Conservation (phyloP, 2,888 invertebrate genomes). For the Odontothrips loti region DNA sequence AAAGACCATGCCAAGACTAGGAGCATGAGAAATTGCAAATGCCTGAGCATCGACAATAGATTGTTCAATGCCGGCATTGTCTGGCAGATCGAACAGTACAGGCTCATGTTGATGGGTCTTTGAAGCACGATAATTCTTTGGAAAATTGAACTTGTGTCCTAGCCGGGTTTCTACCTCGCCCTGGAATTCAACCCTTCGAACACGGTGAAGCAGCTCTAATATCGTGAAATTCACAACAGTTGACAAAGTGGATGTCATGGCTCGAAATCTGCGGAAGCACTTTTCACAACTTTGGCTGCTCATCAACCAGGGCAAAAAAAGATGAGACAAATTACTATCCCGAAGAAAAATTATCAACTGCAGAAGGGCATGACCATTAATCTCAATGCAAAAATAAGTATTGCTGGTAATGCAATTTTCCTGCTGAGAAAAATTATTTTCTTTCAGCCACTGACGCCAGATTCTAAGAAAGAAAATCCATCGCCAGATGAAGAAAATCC, state of each 20-base stretch:
- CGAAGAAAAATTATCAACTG: conserved; percentile 30
- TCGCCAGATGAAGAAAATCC: conserved; percentile 38
- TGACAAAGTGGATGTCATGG: conserved; percentile 9
- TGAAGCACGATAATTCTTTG: not conserved
- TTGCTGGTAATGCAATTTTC: conserved; percentile 39
- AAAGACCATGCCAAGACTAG: too few relatives aligned
- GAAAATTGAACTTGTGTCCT: conserved; percentile 4
- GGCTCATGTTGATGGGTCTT: not conserved
- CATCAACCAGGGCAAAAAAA: conserved; percentile 27
- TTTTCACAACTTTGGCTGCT: conserved; percentile 25
- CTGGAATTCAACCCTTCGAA: conserved; percentile 23
- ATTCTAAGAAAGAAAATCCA: conserved; percentile 37
- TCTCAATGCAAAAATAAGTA: conserved; percentile 37
- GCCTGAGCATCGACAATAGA: not conserved
- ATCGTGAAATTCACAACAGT: conserved; percentile 26
- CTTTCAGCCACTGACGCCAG: conserved; percentile 38
- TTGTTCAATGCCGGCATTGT: not conserved
- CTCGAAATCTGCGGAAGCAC: conserved; percentile 15
- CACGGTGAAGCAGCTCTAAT: conserved; percentile 27
- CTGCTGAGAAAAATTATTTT: conserved; percentile 36
- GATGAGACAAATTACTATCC: not conserved
- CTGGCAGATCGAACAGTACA: not conserved
- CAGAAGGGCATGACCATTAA: conserved; percentile 37
- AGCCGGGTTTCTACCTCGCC: not conserved
- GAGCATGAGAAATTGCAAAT: not conserved